Base-by-base conservation (phyloP, 2,888 invertebrate genomes). In the Mythimna impura region DNA sequence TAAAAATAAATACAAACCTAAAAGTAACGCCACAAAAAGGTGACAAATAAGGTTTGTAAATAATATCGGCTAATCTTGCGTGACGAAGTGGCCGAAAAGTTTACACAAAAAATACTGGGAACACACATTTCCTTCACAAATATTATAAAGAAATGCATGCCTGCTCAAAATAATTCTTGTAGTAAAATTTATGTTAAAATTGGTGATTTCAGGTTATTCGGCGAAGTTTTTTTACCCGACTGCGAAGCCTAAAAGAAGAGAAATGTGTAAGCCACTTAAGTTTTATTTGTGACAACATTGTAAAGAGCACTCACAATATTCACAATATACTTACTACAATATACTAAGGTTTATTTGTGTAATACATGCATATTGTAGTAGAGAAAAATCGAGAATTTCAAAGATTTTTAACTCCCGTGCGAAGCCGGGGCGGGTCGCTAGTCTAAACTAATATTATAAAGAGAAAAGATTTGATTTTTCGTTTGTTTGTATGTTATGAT, bases 31-130 rank as follows among this genome's bases (percentile, higher is more conserved):
- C 30, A 78, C 64, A 73, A 86, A 78, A 70, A 73, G 85, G 82
- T 86, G 86, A 82, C 85, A 84, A 84, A 81, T 84, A 81, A 78
- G 55, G 73, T 72, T 84, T 73, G 77, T 66, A 78, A 81, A 71
- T 82, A 80, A 86, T 85, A 82, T 82, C 71, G 40, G 40, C n/a
- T 71, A 84, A 86, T 85, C 84, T 85, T 84, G 84, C 84, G 84
- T 85, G 84, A 74, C 77, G 43, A 52, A 73, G 71, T 84, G 82
- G 71, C 62, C 62, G 75, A 76, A 82, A 80, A 73, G 55, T 77
- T 75, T 79, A 63, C 78, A 81, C 36, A 62, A 66, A 80, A 77
- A 78, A 69, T 73, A 73, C 43, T n/a, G 52, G 60, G 62, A 66
- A 75, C 76, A 76, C 73, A 71, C 68, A 73, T 77, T 86, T 77